A percentile compares a stretch with the other conserved stretches of the same genome.
phyloP scores from a whole-genome alignment of 2,797 vertebrate species.

The Myotis myotis region DNA sequence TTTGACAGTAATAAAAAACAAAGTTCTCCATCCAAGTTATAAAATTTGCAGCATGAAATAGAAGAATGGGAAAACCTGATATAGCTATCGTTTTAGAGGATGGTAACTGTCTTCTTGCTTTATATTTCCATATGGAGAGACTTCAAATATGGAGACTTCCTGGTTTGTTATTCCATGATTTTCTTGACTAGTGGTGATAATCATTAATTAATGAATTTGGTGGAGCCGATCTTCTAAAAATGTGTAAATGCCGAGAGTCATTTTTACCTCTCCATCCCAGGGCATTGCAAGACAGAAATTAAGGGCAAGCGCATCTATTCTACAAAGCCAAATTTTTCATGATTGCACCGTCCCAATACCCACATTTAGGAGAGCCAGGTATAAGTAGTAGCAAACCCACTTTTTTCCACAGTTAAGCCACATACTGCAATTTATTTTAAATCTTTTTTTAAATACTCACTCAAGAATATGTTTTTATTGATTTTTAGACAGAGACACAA shows the following conservation, averaged over 20 bases:
- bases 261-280: not conserved
- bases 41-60: not conserved
- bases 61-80: not conserved
- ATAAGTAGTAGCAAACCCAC: not conserved
- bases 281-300: not conserved
- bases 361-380: not conserved
- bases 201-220: not conserved
- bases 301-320: not conserved
- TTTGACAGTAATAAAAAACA: not conserved
- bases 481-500: too few species aligned
- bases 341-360: not conserved
- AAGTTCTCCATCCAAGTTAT: not conserved
- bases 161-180: not conserved
- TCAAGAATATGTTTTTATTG: too few species aligned
- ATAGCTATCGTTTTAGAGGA: not conserved
- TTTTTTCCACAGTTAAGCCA: not conserved
- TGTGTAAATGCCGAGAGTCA: not conserved
- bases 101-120: not conserved
- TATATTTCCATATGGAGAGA: not conserved
- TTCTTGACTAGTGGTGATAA: not conserved
- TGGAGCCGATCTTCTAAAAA: not conserved
- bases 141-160: not conserved
- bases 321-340: not conserved
- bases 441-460: too few species aligned
- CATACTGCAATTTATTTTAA: not conserved